Percentiles rank a stretch among this genome's conserved stretches.
Evolutionary conservation across 1,140 invertebrate genomes (phyloP).

Genomic region (Habropoda laboriosa): DNA sequence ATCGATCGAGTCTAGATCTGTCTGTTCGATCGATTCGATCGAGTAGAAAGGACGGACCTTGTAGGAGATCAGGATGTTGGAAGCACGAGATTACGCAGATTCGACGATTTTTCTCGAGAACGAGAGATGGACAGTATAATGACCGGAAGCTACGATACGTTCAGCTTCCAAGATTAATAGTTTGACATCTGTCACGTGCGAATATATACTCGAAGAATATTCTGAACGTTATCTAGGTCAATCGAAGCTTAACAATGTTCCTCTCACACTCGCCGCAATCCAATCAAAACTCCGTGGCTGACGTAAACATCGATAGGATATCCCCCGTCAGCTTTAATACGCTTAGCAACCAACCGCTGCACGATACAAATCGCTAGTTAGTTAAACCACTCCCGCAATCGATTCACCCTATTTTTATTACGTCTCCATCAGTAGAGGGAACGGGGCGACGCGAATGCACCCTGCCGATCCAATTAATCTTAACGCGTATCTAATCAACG

Average conservation of each 20-base stretch:
- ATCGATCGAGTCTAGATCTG: slow-evolving; percentile 17
- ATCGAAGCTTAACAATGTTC: not conserved
- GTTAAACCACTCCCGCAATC: not conserved
- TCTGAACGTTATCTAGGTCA: too few species aligned
- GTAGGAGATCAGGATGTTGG: not conserved
- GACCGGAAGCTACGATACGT: too few species aligned
- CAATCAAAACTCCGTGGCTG: not conserved
- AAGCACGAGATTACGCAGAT: too few species aligned
- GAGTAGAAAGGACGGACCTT: not conserved
- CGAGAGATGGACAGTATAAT: slow-evolving; percentile 4
- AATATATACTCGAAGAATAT: too few species aligned
- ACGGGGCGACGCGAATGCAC: not conserved
- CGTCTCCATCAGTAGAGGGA: not conserved
- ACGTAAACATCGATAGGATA: not conserved
- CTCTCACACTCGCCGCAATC: not conserved
- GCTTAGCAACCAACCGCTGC: not conserved
- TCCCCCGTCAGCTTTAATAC: not conserved
- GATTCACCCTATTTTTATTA: slow-evolving; percentile 4
- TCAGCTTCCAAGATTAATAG: too few species aligned
- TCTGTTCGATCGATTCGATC: not conserved
- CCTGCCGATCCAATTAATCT: not conserved
- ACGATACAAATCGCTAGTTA: not conserved
- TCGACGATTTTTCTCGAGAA: slow-evolving; percentile 26
- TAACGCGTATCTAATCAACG: not conserved
- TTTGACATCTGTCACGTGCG: slow-evolving; percentile 1